Base-by-base conservation (phyloP, 1,140 invertebrate genomes). In the Eulimnadia texana region DNA sequence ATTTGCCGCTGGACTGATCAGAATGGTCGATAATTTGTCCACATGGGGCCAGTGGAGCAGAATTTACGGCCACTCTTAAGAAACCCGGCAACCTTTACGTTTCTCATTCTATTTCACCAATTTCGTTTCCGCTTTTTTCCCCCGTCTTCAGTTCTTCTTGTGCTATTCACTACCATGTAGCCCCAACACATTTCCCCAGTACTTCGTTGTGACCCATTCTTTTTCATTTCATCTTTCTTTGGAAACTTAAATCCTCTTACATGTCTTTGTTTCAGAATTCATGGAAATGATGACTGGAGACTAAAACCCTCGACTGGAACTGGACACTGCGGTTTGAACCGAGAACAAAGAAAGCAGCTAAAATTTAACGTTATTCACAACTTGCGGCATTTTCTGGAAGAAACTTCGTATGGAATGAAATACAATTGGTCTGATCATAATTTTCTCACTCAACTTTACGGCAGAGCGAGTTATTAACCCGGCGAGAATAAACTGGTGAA, bases 241-340 rank as follows among this genome's bases (percentile, higher is more conserved):
- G 9, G 19, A 2, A 10, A 42, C 11, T 49, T 10, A 22, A 16
- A 13, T n/a, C 2, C 24, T 24, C 25, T 2, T 2, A 1, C 19
- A 23, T 58, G 10, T 19, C 9, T 9, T 16, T 58, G 23, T 58
- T 58, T 50, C 66, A 73, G 72, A 73, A 63, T 75, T 74, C 62
- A 71, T 74, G 72, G 72, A 73, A 64, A 73, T 74, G 72, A 73
- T 74, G 73, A 74, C 72, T 50, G 72, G 69, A 61, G 74, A 72
- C 56, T 86, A 80, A 70, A 58, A 42, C 55, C 33, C 6, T 9
- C 33, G 16, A 42, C 33, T 16, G 6, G 6, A 42, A 9, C 33
- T 6, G 16, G 6, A 6, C 33, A 16, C 33, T 42, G 33, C 16
- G 33, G 6, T 42, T 20, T 13, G 22, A 54, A 54, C 24, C 52